A percentile compares a stretch with the other conserved stretches of the same genome.
Evolutionary conservation across 2,113 vertebrate genomes (phyloP).

Genomic region (Pseudorectes ferrugineus): DNA sequence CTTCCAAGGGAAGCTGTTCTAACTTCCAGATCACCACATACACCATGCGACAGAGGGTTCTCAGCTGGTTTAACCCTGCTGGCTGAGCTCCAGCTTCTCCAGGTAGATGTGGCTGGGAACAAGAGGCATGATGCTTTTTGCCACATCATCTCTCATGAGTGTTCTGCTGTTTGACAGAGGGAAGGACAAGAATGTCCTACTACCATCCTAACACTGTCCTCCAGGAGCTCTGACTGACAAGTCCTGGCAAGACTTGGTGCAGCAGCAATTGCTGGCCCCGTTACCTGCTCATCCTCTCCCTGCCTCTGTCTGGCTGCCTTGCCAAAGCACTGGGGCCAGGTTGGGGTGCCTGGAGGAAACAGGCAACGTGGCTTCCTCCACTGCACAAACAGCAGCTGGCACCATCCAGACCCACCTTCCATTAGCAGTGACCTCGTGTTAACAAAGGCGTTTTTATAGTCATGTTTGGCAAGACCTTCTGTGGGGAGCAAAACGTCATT

Average conservation of each 20-base stretch:
- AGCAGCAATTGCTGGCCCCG: not conserved
- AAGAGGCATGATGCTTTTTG: not conserved
- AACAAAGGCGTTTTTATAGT: not conserved
- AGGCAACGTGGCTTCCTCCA: not conserved
- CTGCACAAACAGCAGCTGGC: not conserved
- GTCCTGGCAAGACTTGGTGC: not conserved
- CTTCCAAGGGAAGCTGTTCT: not conserved
- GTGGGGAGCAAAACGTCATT: not conserved
- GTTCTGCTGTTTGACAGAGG: not conserved
- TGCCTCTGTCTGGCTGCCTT: not conserved
- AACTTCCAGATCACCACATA: not conserved
- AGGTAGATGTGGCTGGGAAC: not conserved
- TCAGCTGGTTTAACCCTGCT: not conserved
- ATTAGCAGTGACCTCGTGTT: not conserved
- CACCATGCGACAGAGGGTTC: not conserved
- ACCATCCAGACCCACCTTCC: not conserved
- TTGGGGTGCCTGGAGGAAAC: not conserved
- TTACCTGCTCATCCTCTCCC: not conserved
- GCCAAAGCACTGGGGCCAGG: not conserved
- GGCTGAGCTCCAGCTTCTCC: not conserved
- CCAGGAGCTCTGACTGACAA: not conserved
- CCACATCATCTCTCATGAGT: rapidly evolving
- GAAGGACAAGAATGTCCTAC: not conserved
- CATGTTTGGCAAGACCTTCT: not conserved
- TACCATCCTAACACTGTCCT: not conserved